Evolutionary conservation across 2,797 vertebrate genomes (phyloP), one percentile per base, ranked within the genome.

Genomic region (Amblyraja radiata): DNA sequence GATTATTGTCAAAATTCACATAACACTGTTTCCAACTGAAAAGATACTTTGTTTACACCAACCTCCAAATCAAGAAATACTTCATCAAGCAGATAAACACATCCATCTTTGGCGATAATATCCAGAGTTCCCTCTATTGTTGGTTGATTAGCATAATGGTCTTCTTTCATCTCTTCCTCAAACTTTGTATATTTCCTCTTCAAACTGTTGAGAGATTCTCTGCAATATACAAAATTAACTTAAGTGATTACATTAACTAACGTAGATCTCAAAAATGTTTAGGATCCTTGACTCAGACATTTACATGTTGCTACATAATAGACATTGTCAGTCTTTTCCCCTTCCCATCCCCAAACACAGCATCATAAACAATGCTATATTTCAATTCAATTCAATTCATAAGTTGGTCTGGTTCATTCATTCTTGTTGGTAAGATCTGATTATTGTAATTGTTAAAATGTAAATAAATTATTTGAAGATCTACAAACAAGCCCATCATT

Each of bases 21-120:
- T 10, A 74, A 91, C 23, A 39, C 23, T 71, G 73, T 74, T 39
- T 54, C 36, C 32, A 74, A 3, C 11, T 46, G 21, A 74, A 74
- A 68, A 4, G 39, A 74, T 28, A 92, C 28, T 92, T 92, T 28
- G 71, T 36, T 18, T 93, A 36, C 32, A 68, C 95, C 94, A 95
- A 99, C 99, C 95, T 99, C 98, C 81, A 99, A 96, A 95, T 99
- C 99, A 46, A 99, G 96, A 95, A 99, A 99, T 94, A 99, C 98
- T 95, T 99, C 99, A 93, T 99, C 98, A 93, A 99, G 94, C 28
- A 99, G 95, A 94, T 98, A 98, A 95, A 97, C 95, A 77, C 98
- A 99, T 83, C 98, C 98, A 71, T 98, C 98, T 94, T 97, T 98
- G 54, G 98, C 98, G 94, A 99, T 98, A 93, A 97, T 95, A 0